A percentile compares a stretch with the other conserved stretches of the same genome.
Conservation (phyloP, 2,113 vertebrate genomes). For the Pomatorhinus ruficollis region DNA sequence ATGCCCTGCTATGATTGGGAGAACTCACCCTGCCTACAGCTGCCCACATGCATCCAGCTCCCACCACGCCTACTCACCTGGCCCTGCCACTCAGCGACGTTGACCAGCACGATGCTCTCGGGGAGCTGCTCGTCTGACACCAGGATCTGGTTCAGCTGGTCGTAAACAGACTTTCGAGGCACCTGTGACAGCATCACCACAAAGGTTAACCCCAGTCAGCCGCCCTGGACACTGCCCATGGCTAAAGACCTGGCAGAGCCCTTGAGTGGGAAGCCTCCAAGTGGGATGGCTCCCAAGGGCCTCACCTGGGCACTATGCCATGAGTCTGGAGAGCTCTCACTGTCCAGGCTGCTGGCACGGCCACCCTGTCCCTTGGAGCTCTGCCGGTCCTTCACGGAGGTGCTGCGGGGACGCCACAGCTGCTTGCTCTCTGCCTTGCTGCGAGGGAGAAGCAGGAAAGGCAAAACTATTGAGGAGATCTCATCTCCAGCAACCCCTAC, state of each 20-base stretch:
- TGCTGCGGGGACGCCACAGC: slow-evolving; percentile 91
- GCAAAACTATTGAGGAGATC: not conserved
- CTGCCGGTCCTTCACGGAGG: slow-evolving; percentile 94
- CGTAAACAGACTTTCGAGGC: slow-evolving; percentile 83
- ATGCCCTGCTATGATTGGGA: not conserved
- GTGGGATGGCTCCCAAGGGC: not conserved
- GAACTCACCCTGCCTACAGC: not conserved
- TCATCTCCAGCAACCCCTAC: not conserved
- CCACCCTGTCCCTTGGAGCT: slow-evolving; percentile 87
- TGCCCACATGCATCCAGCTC: not conserved
- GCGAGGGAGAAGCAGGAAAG: not conserved
- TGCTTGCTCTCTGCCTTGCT: slow-evolving; percentile 89
- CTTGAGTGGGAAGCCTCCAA: not conserved
- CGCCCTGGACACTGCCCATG: fast-evolving
- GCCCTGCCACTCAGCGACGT: slow-evolving; percentile 95
- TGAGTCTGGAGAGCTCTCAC: slow-evolving; percentile 88
- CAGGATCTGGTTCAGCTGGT: slow-evolving; percentile 88
- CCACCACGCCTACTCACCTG: slow-evolving; percentile 78
- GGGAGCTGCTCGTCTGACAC: slow-evolving; percentile 91
- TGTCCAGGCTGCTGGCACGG: slow-evolving; percentile 94
- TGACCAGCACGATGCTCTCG: slow-evolving; percentile 94
- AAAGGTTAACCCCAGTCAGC: not conserved
- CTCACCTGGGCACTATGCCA: slow-evolving; percentile 91
- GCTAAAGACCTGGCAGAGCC: not conserved
- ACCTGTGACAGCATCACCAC: slow-evolving; percentile 59